Conservation (phyloP, 2,797 vertebrate species). For the Halcyon smyrnensis region DNA sequence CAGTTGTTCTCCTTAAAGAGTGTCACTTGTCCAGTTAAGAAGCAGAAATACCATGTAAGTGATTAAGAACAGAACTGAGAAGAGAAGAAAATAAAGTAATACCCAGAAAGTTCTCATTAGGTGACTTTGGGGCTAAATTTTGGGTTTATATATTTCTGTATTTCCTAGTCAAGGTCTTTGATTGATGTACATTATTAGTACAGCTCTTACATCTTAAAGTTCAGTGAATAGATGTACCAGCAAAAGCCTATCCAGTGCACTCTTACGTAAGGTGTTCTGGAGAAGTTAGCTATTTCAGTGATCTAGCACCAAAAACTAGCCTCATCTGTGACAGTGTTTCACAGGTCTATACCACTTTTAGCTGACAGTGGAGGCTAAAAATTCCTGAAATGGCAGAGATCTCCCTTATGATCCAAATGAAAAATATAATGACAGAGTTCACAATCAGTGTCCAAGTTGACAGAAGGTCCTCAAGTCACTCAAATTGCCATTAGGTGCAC, state of each 20-base stretch:
- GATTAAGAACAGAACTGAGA: neutral
- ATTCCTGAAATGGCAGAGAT: neutral
- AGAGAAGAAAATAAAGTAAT: neutral
- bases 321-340: neutral
- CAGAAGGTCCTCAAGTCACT: neutral
- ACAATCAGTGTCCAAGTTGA: neutral
- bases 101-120: neutral
- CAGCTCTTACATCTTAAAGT: neutral
- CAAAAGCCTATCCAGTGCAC: neutral
- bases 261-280: neutral
- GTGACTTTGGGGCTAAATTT: neutral
- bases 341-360: neutral
- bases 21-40: neutral
- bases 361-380: neutral
- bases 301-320: neutral
- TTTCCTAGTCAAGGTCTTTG: neutral
- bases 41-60: neutral
- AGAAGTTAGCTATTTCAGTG: neutral
- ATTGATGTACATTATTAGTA: neutral
- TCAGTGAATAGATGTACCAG: neutral
- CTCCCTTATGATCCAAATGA: neutral
- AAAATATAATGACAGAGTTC: neutral
- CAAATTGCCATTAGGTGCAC: neutral
- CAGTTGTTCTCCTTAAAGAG: neutral
- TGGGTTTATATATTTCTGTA: rapidly evolving